Evolutionary conservation across 2,888 invertebrate species (phyloP).

Genomic region (Sarcophaga carnaria): DNA sequence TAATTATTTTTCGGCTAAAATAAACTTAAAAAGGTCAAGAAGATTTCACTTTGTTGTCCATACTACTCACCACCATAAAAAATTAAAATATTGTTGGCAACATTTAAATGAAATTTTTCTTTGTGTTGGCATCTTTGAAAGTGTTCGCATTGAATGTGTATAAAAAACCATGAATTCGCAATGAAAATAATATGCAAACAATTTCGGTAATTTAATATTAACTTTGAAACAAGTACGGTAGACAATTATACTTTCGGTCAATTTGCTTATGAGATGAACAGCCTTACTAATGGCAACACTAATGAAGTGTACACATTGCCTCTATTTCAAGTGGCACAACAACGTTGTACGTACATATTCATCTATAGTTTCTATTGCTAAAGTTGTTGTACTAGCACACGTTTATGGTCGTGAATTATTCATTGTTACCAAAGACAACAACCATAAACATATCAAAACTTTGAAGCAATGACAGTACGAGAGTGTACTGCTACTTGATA

Average conservation of each 20-base stretch:
- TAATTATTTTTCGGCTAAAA: conserved; percentile 76
- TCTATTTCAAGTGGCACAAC: no score
- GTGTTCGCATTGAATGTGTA: not conserved
- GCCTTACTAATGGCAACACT: no score
- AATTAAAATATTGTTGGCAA: not conserved
- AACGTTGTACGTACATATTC: no score
- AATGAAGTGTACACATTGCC: no score
- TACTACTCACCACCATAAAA: no score
- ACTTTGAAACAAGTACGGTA: conserved; percentile 57
- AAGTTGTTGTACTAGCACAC: not conserved
- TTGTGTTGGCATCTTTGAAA: not conserved
- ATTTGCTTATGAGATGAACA: no score
- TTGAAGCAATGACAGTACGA: conserved; percentile 52
- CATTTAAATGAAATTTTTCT: conserved; percentile 14
- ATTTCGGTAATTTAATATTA: conserved; percentile 64
- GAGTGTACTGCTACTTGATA: conserved; percentile 16
- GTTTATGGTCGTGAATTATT: not conserved
- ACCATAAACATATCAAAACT: conserved; percentile 64
- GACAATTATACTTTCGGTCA: not conserved
- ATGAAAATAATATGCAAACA: conserved; percentile 59
- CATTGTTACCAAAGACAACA: conserved; percentile 24
- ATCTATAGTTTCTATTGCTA: no score
- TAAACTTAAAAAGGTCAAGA: conserved; percentile 42
- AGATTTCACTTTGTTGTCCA: not conserved
- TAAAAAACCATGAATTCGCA: conserved; percentile 62